Base-by-base conservation (phyloP, 1,140 invertebrate genomes). In the Colletes latitarsis region DNA sequence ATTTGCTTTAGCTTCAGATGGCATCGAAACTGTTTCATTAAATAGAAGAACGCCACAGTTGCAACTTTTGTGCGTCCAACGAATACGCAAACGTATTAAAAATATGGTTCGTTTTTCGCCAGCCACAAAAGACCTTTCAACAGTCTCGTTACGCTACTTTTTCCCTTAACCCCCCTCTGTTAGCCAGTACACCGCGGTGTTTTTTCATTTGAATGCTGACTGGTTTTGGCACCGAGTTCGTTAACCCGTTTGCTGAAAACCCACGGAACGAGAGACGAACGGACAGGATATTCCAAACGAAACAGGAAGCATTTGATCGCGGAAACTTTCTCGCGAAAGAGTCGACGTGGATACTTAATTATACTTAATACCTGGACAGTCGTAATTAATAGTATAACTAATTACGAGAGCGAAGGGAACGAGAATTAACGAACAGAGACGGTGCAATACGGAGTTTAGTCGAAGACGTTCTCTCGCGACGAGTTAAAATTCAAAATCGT, bases 21-120 rank as follows among this genome's bases (percentile, higher is more conserved):
- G 30, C 30, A 30, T 30, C 30, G 30, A 30, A 30, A 30, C 30
- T 30, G 30, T 30, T 30, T 30, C 2, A 30, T 30, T 30, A 30
- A 30, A 30, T 30, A 30, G 30, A 30, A 30, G 30, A 30, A 30
- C 30, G 19, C 8, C 1, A 5, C 21, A 60, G 15, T 46, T 6
- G 3, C 19, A 15, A 55, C n/a, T 62, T 14, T 67, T 39, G 43
- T 55, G 39, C 52, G 76, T 77, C 77, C 77, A 66, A 62, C 73
- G 58, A 55, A 15, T 19, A 39, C 14, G 49, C 30, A 9, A 75
- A 68, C 21, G 60, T 64, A 83, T 74, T 66, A 63, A 76, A 81
- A 81, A 81, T 74, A 82, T 73, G 71, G 63, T 76, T 52, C 57
- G 60, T 86, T 78, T 84, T 67, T 58, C 46, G 58, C n/a, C 53